Evolutionary conservation across 2,113 vertebrate species (phyloP), one percentile per base, ranked within the genome.

Genomic region (Callipepla squamata): DNA sequence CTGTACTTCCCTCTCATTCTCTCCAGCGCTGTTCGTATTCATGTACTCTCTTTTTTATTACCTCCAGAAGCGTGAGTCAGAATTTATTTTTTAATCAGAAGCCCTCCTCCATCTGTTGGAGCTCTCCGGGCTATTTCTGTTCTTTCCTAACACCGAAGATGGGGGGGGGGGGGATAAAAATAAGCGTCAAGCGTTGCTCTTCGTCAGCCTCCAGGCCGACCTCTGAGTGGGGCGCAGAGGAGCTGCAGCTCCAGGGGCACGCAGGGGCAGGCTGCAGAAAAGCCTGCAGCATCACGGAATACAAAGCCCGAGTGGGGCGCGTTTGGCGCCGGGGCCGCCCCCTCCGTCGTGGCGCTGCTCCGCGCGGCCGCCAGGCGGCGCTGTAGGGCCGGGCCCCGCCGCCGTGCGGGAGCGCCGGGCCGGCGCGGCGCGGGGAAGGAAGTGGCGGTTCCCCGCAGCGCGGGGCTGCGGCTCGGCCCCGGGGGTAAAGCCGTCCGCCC

Each of bases 61-160:
- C 80, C 61, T 45, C 79, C 61, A 82, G 57, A 90, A 62, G 85
- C 48, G 73, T 94, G 93, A 91, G 69, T 95, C 93, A 94, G 82
- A 86, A 88, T 89, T 85, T 91, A 58, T 89, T 94, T 93, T 96
- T 92, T 94, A 94, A 93, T 92, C 87, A 93, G 62, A 95, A 95
- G 89, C 69, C 65, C 66, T 90, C 94, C 68, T 94, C 85, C 76
- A 80, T 92, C 86, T 90, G 78, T 73, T 79, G 65, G 80, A 87
- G 68, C 53, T 90, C 78, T 93, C 67, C 40, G 62, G 83, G 61
- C 65, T 92, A 90, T 95, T 96, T 94, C 89, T 90, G 87, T 66
- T 88, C 61, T 42, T 11, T 90, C 76, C 2, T 59, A 92, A 47
- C 47, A 11, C 42, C 25, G 59, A 73, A 50, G 21, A 7, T 2